Base-by-base conservation (phyloP, 2,113 vertebrate species). In the Romanogobio albipinnatus region DNA sequence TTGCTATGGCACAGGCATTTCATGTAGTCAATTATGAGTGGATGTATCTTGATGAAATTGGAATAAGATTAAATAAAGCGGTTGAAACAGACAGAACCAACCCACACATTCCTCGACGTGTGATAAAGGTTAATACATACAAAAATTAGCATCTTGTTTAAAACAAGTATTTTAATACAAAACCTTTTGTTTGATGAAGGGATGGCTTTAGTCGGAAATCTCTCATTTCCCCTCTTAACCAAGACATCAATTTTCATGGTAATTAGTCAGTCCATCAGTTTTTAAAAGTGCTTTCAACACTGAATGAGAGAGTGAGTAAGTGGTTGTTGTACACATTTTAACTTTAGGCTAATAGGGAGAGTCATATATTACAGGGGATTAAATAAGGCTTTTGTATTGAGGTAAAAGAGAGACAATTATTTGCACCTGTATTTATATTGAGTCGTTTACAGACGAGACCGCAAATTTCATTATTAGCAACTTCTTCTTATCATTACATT, bases 301-400 rank as follows among this genome's bases (percentile, higher is more conserved):
- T 39, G 33, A 61, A 61, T 59, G 13, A 36, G 10, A 78, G 33
- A 58, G 49, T 58, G 33, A 58, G 49, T 58, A 79, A 62, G 77
- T 79, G 58, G 58, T 47, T 79, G 58, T 45, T 62, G 58, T 79
- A n/a, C 76, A 62, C 58, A 26, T 8, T 64, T 26, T 64, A 61
- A 79, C 58, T 62, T 29, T 47, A 8, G 58, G 36, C 58, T 26
- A 29, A 62, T 26, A 47, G 77, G 39, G n/a, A 62, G 13, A 62
- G 13, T 26, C 39, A 62, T 79, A 19, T 17, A 29, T 29, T 78
- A 43, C 0, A 43, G 43, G 33, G 36, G 53, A n/a, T 43, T 78
- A 26, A 26, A 26, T 9, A 47, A 26, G n/a, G n/a, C 24, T 64
- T 56, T 79, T 79, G 39, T 19, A 24, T 43, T 59, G 1, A 11